Base-by-base conservation (phyloP, 2,113 vertebrate genomes). In the Rhinopithecus roxellana region DNA sequence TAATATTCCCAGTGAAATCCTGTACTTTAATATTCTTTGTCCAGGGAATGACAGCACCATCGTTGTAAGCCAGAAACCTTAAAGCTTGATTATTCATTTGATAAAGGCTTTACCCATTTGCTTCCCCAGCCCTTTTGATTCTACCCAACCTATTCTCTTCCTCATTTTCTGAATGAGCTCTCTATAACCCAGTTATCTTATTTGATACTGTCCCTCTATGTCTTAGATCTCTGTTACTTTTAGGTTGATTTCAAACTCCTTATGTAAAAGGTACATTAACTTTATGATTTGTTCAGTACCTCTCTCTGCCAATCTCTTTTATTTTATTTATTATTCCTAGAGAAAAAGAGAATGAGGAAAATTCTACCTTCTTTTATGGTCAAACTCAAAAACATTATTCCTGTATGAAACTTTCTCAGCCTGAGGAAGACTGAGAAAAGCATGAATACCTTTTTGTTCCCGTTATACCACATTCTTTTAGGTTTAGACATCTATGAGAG, bases 311-410 rank as follows among this genome's bases (percentile, higher is more conserved):
- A 59, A 43, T 72, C 12, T 80, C 25, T 94, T 48, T 52, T 74
- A 55, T 55, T 55, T 55, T 55, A 20, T 55, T 55, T 55, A 17
- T 90, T 59, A 79, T 85, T 89, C 18, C 20, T n/a, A 77, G 43
- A 95, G 11, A 27, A 93, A 83, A 61, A 78, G 32, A 84, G 20
- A 94, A 70, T 50, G 20, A 93, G n/a, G 90, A 84, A 91, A 90
- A 91, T 84, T 35, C n/a, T 72, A 6, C 30, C 59, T 93, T 93
- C 40, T 85, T 93, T 93, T 23, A 20, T 69, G 85, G 45, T 90
- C 32, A 87, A n/a, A 67, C 11, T 78, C 64, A 84, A 80, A 78
- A 78, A n/a, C 8, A 61, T 61, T 32, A 77, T 64, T 94, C 11
- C 35, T 89, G 1, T 80, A 32, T 85, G 67, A 86, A 64, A 87